Conservation (phyloP, 2,888 invertebrate species). For the Hydraecia micacea region DNA sequence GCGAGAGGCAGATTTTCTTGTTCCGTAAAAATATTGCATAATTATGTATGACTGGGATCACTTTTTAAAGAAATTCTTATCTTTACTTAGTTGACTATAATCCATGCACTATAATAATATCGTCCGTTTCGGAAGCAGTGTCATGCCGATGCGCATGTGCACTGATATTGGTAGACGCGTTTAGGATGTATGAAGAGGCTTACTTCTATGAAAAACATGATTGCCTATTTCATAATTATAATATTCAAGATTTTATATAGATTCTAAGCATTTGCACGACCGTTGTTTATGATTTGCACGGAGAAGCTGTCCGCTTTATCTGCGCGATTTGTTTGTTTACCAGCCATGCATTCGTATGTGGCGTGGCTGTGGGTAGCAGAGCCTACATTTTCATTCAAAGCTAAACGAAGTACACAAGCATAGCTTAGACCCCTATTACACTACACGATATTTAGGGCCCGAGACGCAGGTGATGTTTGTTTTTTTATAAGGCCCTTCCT, state of each 20-base stretch:
- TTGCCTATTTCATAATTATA: background rate
- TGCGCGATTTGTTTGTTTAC: background rate
- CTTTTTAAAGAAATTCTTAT: background rate
- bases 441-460: too few species aligned
- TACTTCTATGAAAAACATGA: background rate
- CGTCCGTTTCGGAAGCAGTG: background rate
- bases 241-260: background rate
- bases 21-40: conserved; percentile 10
- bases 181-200: background rate
- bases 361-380: too few species aligned
- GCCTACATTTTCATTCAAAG: too few species aligned
- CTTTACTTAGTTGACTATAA: background rate
- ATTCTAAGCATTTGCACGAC: background rate
- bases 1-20: conserved; percentile 10
- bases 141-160: conserved; percentile 5
- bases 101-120: conserved; percentile 1
- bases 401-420: too few species aligned
- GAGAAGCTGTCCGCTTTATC: background rate
- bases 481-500: too few species aligned
- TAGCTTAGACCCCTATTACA: too few species aligned
- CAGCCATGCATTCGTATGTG: background rate
- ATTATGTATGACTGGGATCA: background rate
- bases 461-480: too few species aligned
- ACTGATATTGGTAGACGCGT: background rate
- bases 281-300: background rate